Conservation (phyloP, 2,113 vertebrate genomes). For the Campylorhamphus procurvoides region DNA sequence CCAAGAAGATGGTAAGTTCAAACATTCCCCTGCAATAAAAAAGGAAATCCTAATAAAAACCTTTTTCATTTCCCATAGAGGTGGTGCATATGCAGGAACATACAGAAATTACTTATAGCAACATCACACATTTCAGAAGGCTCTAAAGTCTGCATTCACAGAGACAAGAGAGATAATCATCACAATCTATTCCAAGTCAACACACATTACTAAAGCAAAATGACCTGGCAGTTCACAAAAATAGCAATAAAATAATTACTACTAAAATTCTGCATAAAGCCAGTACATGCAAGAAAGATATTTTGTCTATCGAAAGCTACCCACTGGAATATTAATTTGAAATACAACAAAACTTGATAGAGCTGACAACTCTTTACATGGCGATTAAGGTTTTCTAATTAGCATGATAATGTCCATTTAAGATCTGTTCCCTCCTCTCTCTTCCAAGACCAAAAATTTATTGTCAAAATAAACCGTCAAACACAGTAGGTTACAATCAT, state of each 20-base stretch:
- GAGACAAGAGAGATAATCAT: background rate
- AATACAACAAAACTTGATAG: background rate
- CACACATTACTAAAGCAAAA: background rate
- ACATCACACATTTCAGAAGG: background rate
- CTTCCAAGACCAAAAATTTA: background rate
- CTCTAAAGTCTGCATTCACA: background rate
- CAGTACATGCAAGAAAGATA: background rate
- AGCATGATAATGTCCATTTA: background rate
- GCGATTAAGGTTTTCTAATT: background rate
- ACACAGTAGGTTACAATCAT: background rate
- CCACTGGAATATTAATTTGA: background rate
- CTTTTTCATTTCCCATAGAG: background rate
- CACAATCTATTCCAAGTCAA: background rate
- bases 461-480: background rate
- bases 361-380: background rate
- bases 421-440: background rate
- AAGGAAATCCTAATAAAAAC: background rate
- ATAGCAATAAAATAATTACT: background rate
- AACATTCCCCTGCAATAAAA: background rate
- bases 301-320: background rate
- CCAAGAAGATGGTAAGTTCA: background rate
- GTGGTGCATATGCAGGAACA: accelerated
- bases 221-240: background rate
- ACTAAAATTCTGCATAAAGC: background rate
- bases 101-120: background rate